phyloP scores from a whole-genome alignment of 1,140 invertebrate genomes.

The Rhagoletis pomonella region DNA sequence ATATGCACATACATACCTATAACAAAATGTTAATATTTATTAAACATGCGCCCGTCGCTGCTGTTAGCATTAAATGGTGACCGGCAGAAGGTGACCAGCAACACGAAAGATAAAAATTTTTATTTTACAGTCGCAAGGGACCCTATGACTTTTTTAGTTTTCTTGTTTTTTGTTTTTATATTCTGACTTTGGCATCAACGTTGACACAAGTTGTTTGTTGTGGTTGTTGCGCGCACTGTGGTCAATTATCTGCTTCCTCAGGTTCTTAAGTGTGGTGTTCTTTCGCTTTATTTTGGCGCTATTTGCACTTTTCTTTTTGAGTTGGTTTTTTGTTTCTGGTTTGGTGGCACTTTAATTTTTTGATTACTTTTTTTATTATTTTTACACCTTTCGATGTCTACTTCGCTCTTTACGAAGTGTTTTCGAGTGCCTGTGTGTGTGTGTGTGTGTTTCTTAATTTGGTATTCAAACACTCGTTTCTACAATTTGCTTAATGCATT shows the following conservation, averaged over 20 bases:
- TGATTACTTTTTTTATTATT: slow-evolving; percentile 14
- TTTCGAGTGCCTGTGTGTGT: background rate
- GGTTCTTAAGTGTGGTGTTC: background rate
- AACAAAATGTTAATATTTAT: slow-evolving; percentile 36
- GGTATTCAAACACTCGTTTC: background rate
- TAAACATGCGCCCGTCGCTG: slow-evolving; percentile 13
- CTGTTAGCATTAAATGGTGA: slow-evolving; percentile 10
- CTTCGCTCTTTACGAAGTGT: background rate
- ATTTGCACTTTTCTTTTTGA: slow-evolving; percentile 25
- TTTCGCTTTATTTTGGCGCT: slow-evolving; percentile 13
- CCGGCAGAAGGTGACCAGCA: slow-evolving; percentile 5
- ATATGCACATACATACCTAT: slow-evolving; percentile 20
- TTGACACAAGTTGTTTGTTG: slow-evolving; percentile 27
- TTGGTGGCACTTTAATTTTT: slow-evolving; percentile 27
- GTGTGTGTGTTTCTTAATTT: background rate
- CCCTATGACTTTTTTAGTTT: too few species aligned
- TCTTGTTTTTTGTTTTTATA: background rate
- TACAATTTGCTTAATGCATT: slow-evolving; percentile 21
- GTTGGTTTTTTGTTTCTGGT: background rate
- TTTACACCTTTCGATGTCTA: slow-evolving; percentile 10
- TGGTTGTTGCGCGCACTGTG: background rate
- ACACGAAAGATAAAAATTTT: background rate
- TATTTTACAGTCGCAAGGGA: background rate
- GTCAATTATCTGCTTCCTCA: slow-evolving; percentile 24
- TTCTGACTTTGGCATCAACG: background rate